A percentile compares a stretch with the other conserved stretches of the same genome.
Conservation (phyloP, 1,140 invertebrate species). For the Lepidurus packardi region DNA sequence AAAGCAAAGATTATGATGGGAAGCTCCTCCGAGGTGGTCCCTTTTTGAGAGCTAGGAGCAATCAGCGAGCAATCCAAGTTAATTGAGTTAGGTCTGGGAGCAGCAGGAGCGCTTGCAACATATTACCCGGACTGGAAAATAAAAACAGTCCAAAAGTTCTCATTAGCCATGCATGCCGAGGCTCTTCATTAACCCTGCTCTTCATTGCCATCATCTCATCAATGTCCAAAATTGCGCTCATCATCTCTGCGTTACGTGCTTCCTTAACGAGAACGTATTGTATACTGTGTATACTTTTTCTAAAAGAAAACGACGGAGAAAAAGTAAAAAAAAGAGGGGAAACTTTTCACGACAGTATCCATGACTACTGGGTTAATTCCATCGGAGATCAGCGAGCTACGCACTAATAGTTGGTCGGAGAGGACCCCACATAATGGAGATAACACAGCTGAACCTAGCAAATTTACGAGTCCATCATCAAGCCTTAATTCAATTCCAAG, state of each 20-base stretch:
- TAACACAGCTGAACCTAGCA: not conserved
- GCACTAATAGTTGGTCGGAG: not conserved
- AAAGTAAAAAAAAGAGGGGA: not conserved
- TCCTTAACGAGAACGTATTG: not conserved
- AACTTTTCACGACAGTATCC: not conserved
- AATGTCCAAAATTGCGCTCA: not conserved
- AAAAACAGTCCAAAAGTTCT: not conserved
- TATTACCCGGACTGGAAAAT: not conserved
- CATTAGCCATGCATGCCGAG: constrained; percentile 1
- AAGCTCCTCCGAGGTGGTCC: not conserved
- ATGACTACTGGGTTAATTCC: not conserved
- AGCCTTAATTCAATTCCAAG: constrained; percentile 10
- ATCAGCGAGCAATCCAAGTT: not conserved
- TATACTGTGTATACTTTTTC: not conserved
- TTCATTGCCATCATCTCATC: constrained; percentile 4
- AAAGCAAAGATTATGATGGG: not conserved
- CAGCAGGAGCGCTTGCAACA: constrained; percentile 20
- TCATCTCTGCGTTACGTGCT: not conserved
- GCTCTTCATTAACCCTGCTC: not conserved
- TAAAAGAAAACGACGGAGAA: not conserved
- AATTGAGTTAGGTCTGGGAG: constrained; percentile 16
- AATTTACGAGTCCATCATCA: constrained; percentile 19
- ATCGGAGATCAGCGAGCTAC: constrained; percentile 1
- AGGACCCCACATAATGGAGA: not conserved
- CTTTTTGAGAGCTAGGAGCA: not conserved